Base-by-base conservation (phyloP, 30 jellyfish, hydroid and myxozoan genomes). In the Turritopsis rubra region DNA sequence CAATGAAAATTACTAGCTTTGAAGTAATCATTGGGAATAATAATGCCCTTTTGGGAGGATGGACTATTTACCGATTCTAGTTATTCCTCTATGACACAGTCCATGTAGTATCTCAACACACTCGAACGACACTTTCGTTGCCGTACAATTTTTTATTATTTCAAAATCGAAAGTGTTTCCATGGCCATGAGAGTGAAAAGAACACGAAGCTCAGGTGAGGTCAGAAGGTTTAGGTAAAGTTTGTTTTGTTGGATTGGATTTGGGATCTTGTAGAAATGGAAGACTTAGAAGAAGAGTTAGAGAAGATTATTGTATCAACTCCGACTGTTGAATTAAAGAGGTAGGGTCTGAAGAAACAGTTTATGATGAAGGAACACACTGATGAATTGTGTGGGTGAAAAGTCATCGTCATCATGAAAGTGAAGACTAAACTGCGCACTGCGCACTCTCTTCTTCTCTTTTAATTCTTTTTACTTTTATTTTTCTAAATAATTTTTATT, bases 111-210 rank as follows among this genome's bases (percentile, higher is more conserved):
- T n/a, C n/a, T n/a, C n/a, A n/a, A n/a, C n/a, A n/a, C n/a, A n/a
- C 13, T 41, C 60, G 60, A 41, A 41, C 60, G n/a, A n/a, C n/a
- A n/a, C 60, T 41, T 41, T 41, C 60, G 60, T 3, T 41, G 13
- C 60, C 60, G 60, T 41, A 41, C 60, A 13, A 41, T 41, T 41
- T 3, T 41, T 41, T 41, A 41, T 41, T 41, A 41, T 41, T 41
- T 41, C 77, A 27, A 68, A 68, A 68, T 68, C 77, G 77, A 68
- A 68, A 68, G 77, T 68, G 77, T 68, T 68, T n/a, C 77, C 77
- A 68, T n/a, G 77, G 30, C 73, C 19, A 68, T 68, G 31, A 22
- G 16, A 16, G 19, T 19, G 4, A 68, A 68, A 68, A n/a, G 30
- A 68, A 68, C 28, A 68, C 30, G 77, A 68, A 23, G 31, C 28